Conservation (phyloP, 2,797 vertebrate genomes). For the Psittacula derbiana region DNA sequence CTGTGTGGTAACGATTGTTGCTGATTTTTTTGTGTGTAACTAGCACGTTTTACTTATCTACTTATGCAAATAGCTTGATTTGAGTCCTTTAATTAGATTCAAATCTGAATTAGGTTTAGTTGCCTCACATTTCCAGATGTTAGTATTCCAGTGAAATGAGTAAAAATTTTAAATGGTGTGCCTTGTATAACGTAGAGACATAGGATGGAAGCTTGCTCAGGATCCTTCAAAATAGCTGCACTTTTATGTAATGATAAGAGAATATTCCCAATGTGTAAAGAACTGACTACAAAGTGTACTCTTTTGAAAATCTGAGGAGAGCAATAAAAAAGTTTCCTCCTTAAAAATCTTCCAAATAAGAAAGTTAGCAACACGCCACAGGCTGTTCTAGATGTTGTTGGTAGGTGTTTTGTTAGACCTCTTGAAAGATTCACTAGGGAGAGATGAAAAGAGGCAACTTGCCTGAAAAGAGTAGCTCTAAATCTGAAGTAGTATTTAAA, state of each 20-base stretch:
- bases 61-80: neutral
- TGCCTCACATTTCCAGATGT: neutral
- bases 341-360: neutral
- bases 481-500: neutral
- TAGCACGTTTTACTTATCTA: neutral
- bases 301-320: neutral
- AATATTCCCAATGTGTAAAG: neutral
- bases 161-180: neutral
- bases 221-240: neutral
- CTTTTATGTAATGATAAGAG: neutral
- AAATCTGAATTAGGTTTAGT: neutral
- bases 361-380: neutral
- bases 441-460: neutral
- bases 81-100: neutral
- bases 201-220: neutral
- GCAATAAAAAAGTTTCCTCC: neutral
- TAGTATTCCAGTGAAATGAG: neutral
- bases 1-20: neutral
- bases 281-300: neutral
- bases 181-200: neutral
- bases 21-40: neutral
- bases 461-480: neutral
- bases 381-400: neutral
- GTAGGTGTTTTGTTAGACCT: neutral
- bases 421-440: neutral